Conservation (phyloP, 1,140 invertebrate species). For the Drosophila kepulauana region DNA sequence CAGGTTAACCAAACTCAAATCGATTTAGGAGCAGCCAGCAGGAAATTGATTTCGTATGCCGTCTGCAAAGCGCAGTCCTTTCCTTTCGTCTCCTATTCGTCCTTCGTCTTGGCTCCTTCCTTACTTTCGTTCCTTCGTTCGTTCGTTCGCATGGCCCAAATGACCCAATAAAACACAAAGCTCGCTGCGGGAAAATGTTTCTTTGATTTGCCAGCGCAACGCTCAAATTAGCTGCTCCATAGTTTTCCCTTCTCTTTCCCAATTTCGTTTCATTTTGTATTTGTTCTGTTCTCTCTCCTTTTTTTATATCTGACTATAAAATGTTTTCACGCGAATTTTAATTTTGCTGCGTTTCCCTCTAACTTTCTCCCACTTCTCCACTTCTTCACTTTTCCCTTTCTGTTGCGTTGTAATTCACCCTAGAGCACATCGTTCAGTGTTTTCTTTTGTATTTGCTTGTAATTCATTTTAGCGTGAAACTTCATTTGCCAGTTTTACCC, state of each 20-base stretch:
- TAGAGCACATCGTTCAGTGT: conserved; percentile 61
- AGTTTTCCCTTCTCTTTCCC: conserved; percentile 36
- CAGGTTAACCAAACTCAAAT: conserved; percentile 82
- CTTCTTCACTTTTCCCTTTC: neutral
- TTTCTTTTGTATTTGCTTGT: conserved; percentile 63
- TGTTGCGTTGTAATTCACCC: conserved; percentile 37
- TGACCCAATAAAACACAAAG: conserved; percentile 74
- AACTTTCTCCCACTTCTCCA: neutral
- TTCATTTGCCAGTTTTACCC: conserved; percentile 43
- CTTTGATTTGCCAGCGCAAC: conserved; percentile 74
- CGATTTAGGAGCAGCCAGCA: conserved; percentile 65
- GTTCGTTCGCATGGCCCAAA: conserved; percentile 32
- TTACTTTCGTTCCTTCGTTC: neutral
- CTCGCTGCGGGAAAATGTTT: conserved; percentile 66
- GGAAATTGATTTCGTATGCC: conserved; percentile 80
- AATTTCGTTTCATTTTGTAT: conserved; percentile 5
- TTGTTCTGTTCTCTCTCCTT: neutral
- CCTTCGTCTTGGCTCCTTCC: neutral
- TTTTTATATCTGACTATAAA: conserved; percentile 76
- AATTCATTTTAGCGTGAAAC: conserved; percentile 78
- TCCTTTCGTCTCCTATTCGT: neutral
- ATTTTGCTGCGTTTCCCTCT: conserved; percentile 48
- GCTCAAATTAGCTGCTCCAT: conserved; percentile 74
- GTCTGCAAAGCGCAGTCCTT: conserved; percentile 16
- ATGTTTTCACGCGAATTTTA: conserved; percentile 76